Evolutionary conservation across 2,113 vertebrate genomes (phyloP).

Genomic region (Gila orcuttii): DNA sequence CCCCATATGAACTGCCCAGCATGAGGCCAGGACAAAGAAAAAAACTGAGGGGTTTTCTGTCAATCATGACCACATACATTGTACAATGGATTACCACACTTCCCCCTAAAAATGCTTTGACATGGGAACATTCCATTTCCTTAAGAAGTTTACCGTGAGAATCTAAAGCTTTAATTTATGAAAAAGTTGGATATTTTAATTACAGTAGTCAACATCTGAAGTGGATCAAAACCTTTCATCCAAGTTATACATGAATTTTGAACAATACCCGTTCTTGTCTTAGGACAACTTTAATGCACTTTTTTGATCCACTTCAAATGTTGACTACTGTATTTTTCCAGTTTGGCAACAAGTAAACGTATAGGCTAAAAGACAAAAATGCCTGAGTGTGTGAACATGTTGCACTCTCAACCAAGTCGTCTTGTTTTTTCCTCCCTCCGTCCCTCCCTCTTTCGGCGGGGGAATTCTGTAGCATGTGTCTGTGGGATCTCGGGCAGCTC

Average conservation of each 20-base stretch:
- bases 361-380: neutral
- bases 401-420: slow-evolving; percentile 41
- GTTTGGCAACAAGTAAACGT: neutral
- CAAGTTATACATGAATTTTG: too few relatives aligned
- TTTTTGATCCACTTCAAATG: too few relatives aligned
- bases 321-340: neutral
- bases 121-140: slow-evolving; percentile 62
- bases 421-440: neutral
- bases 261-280: too few relatives aligned
- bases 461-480: slow-evolving; percentile 77
- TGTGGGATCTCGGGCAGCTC: slow-evolving; percentile 75
- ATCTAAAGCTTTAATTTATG: neutral
- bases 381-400: slow-evolving; percentile 41
- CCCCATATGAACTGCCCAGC: slow-evolving; percentile 44
- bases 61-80: slow-evolving; percentile 73
- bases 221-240: too few relatives aligned
- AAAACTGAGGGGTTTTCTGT: slow-evolving; percentile 55
- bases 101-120: slow-evolving; percentile 51
- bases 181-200: neutral
- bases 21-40: slow-evolving; percentile 57
- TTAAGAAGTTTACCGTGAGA: slow-evolving; percentile 50
- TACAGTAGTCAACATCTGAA: too few relatives aligned
- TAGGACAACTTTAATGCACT: too few relatives aligned
- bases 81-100: slow-evolving; percentile 66
- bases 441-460: slow-evolving; percentile 54